Conservation (phyloP, 2,888 invertebrate genomes). For the Limnephilus marmoratus region DNA sequence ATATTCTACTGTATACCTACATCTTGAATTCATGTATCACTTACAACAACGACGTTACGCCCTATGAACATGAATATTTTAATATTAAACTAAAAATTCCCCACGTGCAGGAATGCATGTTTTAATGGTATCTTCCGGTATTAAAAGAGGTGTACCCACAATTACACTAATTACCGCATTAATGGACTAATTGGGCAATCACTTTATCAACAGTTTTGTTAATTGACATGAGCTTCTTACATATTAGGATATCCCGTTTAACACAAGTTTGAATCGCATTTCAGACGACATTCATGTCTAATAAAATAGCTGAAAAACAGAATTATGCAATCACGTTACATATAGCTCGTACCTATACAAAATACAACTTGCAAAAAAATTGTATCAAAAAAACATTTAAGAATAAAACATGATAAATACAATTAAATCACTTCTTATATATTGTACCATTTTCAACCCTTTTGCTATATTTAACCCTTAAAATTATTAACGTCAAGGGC, state of each 20-base stretch:
- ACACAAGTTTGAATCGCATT: slow-evolving; percentile 30
- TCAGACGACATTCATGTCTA: slow-evolving; percentile 21
- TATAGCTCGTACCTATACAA: neutral
- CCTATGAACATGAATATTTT: neutral
- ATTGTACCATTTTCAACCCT: neutral
- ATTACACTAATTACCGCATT: slow-evolving; percentile 31
- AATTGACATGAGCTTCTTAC: slow-evolving; percentile 51
- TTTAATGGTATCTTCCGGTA: slow-evolving; percentile 28
- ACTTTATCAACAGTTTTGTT: slow-evolving; percentile 42
- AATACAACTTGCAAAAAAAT: neutral
- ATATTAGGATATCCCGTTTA: slow-evolving; percentile 58
- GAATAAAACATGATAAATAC: neutral
- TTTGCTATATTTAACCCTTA: neutral
- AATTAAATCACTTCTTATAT: neutral
- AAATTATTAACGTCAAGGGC: neutral
- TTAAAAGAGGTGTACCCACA: slow-evolving; percentile 20
- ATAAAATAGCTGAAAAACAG: neutral
- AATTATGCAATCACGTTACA: neutral
- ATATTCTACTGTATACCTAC: neutral
- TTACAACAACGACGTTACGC: neutral
- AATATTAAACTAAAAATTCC: neutral
- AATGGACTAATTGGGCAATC: slow-evolving; percentile 45
- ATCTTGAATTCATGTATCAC: neutral
- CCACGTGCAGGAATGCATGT: neutral
- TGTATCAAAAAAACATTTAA: neutral